phyloP scores from a whole-genome alignment of 2,113 vertebrate species.

The Lycocorax pyrrhopterus region DNA sequence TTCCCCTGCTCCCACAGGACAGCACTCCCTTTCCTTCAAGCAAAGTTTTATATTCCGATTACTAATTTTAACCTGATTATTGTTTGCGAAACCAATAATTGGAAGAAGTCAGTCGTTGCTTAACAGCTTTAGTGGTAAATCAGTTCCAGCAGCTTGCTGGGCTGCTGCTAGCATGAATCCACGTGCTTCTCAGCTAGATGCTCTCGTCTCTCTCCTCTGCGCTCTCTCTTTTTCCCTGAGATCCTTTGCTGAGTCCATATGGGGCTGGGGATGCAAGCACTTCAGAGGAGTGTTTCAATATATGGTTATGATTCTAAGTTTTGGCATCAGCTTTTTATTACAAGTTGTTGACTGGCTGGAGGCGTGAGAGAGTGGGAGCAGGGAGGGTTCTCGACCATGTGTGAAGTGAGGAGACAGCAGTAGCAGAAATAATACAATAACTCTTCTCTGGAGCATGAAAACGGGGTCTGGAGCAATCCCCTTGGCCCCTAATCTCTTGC shows the following conservation, averaged over 20 bases:
- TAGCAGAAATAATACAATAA: not conserved
- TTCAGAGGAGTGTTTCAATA: constrained; percentile 19
- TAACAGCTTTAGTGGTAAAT: constrained; percentile 34
- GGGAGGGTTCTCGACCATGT: not conserved
- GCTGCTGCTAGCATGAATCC: constrained; percentile 40
- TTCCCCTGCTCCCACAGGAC: not conserved
- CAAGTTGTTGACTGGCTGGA: constrained; percentile 37
- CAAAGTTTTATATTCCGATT: not conserved
- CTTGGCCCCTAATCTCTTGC: not conserved
- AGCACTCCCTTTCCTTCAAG: not conserved
- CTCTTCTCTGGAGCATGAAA: not conserved
- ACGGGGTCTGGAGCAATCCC: not conserved
- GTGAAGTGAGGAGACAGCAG: not conserved
- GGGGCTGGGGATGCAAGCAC: not conserved
- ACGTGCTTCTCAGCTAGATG: constrained; percentile 46
- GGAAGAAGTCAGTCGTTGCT: constrained; percentile 21
- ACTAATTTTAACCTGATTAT: constrained; percentile 47
- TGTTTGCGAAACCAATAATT: constrained; percentile 26
- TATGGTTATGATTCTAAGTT: constrained; percentile 29
- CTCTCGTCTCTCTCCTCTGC: not conserved
- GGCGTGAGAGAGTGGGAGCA: constrained; percentile 33
- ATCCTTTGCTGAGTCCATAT: constrained; percentile 30
- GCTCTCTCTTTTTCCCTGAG: not conserved
- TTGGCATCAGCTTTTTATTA: constrained; percentile 43
- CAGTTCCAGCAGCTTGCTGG: constrained; percentile 32